Evolutionary conservation across 2,113 vertebrate genomes (phyloP).

Genomic region (Zosterops borbonicus): DNA sequence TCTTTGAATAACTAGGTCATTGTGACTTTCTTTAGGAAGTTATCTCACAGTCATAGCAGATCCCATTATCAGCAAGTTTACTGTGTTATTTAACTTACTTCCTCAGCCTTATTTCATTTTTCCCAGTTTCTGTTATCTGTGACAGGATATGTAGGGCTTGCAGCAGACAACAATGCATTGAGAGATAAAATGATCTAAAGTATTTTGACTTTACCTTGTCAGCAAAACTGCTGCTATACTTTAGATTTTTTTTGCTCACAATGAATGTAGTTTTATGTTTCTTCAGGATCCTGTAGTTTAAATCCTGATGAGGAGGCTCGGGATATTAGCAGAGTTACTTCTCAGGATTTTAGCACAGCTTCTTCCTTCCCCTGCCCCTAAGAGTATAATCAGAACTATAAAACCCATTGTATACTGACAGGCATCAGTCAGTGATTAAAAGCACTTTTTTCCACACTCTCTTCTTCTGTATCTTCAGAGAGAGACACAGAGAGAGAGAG

Average conservation of each 20-base stretch:
- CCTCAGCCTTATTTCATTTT: not conserved
- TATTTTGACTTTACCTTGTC: not conserved
- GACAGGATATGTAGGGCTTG: not conserved
- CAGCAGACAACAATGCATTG: not conserved
- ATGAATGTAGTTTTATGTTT: not conserved
- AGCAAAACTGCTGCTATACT: not conserved
- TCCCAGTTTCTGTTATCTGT: not conserved
- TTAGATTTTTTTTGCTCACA: not conserved
- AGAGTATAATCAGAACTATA: not conserved
- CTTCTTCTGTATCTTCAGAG: not conserved
- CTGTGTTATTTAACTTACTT: not conserved
- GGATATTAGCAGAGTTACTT: not conserved
- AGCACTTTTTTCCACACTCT: fast-evolving
- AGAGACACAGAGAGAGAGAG: not conserved
- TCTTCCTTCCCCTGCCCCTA: not conserved
- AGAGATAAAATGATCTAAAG: not conserved
- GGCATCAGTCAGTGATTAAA: not conserved
- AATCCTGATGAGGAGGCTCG: not conserved
- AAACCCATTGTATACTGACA: not conserved
- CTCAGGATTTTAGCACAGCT: not conserved
- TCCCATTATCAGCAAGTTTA: not conserved
- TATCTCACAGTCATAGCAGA: not conserved
- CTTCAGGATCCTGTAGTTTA: not conserved
- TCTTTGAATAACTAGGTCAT: not conserved
- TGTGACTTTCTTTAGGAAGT: not conserved